These are phyloP conservation scores for Vulpes ferrilata DNA, from an alignment of 2,113 vertebrate genomes.

Conservation along the genomic window DNA sequence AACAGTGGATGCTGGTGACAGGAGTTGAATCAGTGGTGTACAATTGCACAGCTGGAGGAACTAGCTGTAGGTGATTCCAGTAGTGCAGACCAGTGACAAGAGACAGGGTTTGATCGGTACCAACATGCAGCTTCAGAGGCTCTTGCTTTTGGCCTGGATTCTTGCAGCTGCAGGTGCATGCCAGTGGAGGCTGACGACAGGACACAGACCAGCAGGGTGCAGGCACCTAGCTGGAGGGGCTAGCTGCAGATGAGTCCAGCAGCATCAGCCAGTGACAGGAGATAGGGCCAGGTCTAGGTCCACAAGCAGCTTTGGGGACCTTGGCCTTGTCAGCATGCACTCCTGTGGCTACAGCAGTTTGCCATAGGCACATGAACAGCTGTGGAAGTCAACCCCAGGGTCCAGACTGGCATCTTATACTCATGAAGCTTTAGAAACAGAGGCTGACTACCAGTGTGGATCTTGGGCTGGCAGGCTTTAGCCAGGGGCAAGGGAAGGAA, in stretches of 20 bases:
- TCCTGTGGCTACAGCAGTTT: background rate
- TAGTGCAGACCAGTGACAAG: background rate
- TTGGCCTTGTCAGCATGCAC: background rate
- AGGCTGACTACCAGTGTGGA: background rate
- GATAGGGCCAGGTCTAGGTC: background rate
- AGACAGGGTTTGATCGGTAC: background rate
- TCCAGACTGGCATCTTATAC: background rate
- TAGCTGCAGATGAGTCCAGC: background rate
- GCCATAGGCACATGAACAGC: background rate
- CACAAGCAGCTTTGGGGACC: background rate
- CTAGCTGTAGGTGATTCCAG: background rate
- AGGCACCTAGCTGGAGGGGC: background rate
- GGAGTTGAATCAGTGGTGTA: background rate
- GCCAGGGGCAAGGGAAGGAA: background rate
- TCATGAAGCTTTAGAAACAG: background rate
- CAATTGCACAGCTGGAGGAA: background rate
- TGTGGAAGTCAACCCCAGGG: background rate
- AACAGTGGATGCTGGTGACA: background rate
- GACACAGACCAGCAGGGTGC: background rate
- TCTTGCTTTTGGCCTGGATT: background rate
- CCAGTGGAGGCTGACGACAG: background rate
- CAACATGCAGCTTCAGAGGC: background rate
- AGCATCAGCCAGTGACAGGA: background rate
- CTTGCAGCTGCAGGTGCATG: background rate
- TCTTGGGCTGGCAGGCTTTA: background rate